Base-by-base conservation (phyloP, 2,113 vertebrate species). In the Zosterops lateralis region DNA sequence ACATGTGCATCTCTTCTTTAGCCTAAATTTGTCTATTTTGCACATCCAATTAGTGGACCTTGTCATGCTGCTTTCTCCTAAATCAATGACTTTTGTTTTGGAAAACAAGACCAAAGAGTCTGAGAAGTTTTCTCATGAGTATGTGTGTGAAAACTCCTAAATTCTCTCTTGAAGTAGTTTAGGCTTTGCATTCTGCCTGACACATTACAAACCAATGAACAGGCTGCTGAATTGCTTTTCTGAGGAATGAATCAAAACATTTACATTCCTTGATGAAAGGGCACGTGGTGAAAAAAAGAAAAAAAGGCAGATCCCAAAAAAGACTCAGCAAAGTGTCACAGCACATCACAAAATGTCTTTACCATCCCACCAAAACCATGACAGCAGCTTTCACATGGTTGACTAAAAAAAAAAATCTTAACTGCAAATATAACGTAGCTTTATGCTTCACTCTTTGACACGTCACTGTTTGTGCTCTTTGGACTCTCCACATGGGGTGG, bases 241-340 rank as follows among this genome's bases (percentile, higher is more conserved):
- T 50, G 66, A 73, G 29, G 34, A 80, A 62, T 32, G 87, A 82
- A 89, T 1, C 67, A 57, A 64, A 87, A 75, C 8, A 58, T 32
- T 79, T 65, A 24, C 10, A 2, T 31, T 76, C 22, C 29, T 36
- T 60, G 38, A 82, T 42, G 42, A 84, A 88, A 56, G 8, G 5
- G 3, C 22, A 14, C 1, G 1, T 19, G 9, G 3, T 32, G 9
- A 4, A 4, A 24, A 48, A 48, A 50, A 50, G 26, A 45, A 38
- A 28, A 54, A 15, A 8, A 9, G 4, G 24, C 8, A 74, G 51
- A 51, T 44, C 10, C 25, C 5, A 4, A 42, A 84, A 42, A 84
- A 82, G 45, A 32, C 26, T 32, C 17, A 17, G 61, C n/a, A 51
- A 4, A 81, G 21, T 14, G 45, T 42, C 14, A 44, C 9, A 76